These are phyloP conservation scores for Porites australiensis DNA, from an alignment of 64 coral and sea anemone species.

Conservation along the genomic window DNA sequence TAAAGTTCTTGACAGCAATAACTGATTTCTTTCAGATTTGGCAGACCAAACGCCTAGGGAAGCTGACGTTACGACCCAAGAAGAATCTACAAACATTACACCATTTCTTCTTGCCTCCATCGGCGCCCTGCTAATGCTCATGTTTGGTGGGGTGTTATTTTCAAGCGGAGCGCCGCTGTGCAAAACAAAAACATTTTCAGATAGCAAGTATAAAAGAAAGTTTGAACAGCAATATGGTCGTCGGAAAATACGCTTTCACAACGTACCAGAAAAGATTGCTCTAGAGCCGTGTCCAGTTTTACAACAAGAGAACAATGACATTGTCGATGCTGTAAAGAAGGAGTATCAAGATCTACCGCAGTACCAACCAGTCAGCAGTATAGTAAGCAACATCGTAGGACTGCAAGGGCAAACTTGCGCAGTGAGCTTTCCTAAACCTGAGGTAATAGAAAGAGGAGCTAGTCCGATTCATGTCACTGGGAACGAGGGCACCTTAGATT, in stretches of 20 bases:
- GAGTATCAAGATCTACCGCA: conserved; percentile 85
- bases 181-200: conserved; percentile 37
- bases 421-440: conserved; percentile 42
- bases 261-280: conserved; percentile 47
- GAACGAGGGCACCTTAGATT: neutral
- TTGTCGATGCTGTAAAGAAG: conserved; percentile 88
- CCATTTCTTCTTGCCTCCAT: conserved; percentile 78
- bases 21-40: neutral
- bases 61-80: conserved; percentile 19
- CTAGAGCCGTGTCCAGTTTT: conserved; percentile 66
- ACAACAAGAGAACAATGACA: conserved; percentile 94
- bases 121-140: conserved; percentile 78
- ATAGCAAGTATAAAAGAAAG: conserved; percentile 20
- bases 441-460: conserved; percentile 63
- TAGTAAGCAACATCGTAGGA: conserved; percentile 30
- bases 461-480: conserved; percentile 49
- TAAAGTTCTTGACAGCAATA: neutral
- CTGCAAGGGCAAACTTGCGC: conserved; percentile 40
- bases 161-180: conserved; percentile 19
- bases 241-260: conserved; percentile 61
- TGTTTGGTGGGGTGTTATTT: conserved; percentile 79
- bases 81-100: conserved; percentile 21
- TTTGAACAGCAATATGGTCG: conserved; percentile 41
- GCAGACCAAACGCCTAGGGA: conserved; percentile 12
- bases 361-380: conserved; percentile 66